Evolutionary conservation across 2,113 vertebrate species (phyloP).

Genomic region (Pungitius pungitius): DNA sequence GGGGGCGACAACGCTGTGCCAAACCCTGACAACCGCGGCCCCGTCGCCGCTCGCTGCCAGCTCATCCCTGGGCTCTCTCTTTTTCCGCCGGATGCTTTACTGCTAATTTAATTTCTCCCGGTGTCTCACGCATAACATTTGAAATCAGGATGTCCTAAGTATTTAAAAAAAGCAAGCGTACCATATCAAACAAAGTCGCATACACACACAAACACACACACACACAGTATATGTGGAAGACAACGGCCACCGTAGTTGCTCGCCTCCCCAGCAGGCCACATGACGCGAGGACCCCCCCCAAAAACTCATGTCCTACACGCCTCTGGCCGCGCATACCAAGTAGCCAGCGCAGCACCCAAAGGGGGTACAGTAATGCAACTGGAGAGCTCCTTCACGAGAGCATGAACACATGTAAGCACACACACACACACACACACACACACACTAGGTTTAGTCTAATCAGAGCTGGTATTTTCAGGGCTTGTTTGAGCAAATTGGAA

Average conservation of each 20-base stretch:
- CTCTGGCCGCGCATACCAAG: conserved; percentile 62
- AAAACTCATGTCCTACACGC: conserved; percentile 52
- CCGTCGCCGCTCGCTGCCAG: conserved; percentile 59
- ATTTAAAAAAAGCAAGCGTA: conserved; percentile 19
- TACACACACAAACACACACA: not conserved
- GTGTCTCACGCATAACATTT: conserved; percentile 58
- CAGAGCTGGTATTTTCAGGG: conserved; percentile 77
- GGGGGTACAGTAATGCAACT: conserved; percentile 53
- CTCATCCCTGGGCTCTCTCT: conserved; percentile 31
- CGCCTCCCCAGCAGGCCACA: conserved; percentile 39
- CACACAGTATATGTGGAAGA: conserved; percentile 16
- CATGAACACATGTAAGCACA: conserved; percentile 45
- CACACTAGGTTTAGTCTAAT: conserved; percentile 75
- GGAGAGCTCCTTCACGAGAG: conserved; percentile 51
- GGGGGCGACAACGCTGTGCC: conserved; percentile 53
- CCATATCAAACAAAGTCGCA: conserved; percentile 30
- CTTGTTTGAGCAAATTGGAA: conserved; percentile 83
- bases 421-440: conserved; percentile 25
- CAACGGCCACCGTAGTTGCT: conserved; percentile 27
- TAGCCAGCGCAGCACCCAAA: conserved; percentile 45
- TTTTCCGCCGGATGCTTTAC: conserved; percentile 34
- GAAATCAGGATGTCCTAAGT: conserved; percentile 25
- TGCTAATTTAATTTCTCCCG: conserved; percentile 54
- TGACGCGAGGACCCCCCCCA: conserved; percentile 66
- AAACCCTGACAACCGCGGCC: conserved; percentile 65